These are phyloP conservation scores for Diadema setosum DNA, from an alignment of 35 echinoderm and acorn worm species.

Conservation along the genomic window DNA sequence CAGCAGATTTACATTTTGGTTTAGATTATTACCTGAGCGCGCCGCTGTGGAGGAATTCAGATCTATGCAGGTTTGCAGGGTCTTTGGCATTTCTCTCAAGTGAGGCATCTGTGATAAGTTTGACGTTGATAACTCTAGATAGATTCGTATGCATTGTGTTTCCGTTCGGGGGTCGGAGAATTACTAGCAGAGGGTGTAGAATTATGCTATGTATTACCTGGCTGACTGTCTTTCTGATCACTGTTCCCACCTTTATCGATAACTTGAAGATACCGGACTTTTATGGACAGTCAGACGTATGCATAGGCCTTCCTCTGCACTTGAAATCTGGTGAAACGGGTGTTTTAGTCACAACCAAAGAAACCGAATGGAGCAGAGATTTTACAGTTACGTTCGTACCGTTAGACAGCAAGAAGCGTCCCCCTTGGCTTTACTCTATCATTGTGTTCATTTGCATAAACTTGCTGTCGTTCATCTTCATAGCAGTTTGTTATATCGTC, in stretches of 20 bases:
- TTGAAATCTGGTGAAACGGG: constrained; percentile 1
- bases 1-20: constrained; percentile 33
- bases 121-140: constrained; percentile 86
- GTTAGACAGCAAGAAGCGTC: not conserved
- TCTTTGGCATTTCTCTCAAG: constrained; percentile 65
- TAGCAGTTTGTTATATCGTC: constrained; percentile 35
- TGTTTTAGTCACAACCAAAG: too few species aligned
- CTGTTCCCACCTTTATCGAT: too few species aligned
- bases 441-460: constrained; percentile 55
- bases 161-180: constrained; percentile 14
- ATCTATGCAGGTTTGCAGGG: constrained; percentile 52
- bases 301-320: constrained; percentile 74
- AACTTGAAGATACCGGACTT: not conserved
- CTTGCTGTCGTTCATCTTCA: constrained; percentile 37
- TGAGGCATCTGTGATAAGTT: constrained; percentile 74
- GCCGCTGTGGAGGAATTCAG: not conserved
- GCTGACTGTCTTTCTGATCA: too few species aligned
- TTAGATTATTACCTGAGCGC: constrained; percentile 18
- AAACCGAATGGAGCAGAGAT: not conserved
- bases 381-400: not conserved
- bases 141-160: constrained; percentile 80
- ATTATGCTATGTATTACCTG: too few species aligned
- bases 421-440: constrained; percentile 53
- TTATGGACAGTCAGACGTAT: constrained; percentile 79
- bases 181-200: not conserved